These are phyloP conservation scores for Cuculus canorus DNA, from an alignment of 2,797 vertebrate species.

Conservation along the genomic window DNA sequence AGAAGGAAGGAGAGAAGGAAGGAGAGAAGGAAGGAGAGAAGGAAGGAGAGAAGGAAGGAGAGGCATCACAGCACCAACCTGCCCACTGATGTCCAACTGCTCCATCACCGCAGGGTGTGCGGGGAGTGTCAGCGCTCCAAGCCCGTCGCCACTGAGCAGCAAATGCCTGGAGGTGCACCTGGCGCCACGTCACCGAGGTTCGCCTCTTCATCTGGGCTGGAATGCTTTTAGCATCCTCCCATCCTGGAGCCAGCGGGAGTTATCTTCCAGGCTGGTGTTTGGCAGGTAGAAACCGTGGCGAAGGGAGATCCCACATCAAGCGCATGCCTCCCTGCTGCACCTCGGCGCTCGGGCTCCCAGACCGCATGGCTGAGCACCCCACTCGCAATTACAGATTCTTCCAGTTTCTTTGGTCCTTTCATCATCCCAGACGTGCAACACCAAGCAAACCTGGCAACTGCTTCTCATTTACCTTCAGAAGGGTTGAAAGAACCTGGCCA, in stretches of 20 bases:
- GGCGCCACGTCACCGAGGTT: accelerated
- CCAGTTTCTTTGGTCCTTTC: background rate
- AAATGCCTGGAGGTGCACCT: background rate
- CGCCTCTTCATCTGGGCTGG: background rate
- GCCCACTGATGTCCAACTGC: background rate
- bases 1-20: too few species aligned
- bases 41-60: background rate
- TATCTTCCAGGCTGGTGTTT: background rate
- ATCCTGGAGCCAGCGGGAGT: background rate
- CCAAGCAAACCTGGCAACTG: conserved; percentile 11
- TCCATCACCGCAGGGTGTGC: accelerated
- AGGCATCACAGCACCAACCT: background rate
- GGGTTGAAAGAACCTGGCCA: conserved; percentile 36
- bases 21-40: too few species aligned
- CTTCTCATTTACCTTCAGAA: conserved; percentile 21
- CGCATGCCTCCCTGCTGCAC: background rate
- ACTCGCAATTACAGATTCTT: background rate
- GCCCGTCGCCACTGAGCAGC: background rate
- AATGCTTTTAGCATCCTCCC: background rate
- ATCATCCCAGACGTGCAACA: background rate
- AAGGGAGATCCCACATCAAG: conserved; percentile 31
- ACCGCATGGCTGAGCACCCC: background rate
- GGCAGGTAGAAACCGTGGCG: background rate
- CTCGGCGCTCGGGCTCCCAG: background rate
- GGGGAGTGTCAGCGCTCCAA: accelerated